Evolutionary conservation across 2,797 vertebrate genomes (phyloP), one percentile per base, ranked within the genome.

Genomic region (Rhincodon typus): DNA sequence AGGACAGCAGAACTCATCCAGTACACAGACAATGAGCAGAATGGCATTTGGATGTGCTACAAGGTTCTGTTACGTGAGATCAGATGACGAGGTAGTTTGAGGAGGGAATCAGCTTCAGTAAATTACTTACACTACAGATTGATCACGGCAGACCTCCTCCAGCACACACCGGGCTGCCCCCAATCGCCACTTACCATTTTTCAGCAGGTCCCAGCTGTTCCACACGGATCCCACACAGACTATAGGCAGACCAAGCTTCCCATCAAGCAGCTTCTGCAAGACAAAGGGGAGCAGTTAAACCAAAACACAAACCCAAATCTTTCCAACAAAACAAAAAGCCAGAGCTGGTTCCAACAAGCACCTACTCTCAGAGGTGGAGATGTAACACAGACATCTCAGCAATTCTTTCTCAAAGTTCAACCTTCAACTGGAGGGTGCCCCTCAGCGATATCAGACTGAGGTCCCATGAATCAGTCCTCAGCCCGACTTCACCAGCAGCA

Each of bases 181-280:
- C 12, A 27, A 5, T 57, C 15, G 2, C 19, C 38, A 93, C 97
- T 97, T 96, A 99, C 99, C 98, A 74, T 97, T 96, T 96, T 97
- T 98, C 96, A 99, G 96, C 17, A 98, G 97, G 25, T 98, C 97
- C 99, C 99, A 99, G 98, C 99, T 99, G 77, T 97, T 98, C 99
- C 99, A 99, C 96, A 99, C 99, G 0, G 98, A 98, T 84, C 99
- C 99, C 96, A 98, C 99, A 21, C 98, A 99, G 84, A 99, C 96
- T 95, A 99, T 97, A 62, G 98, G 98, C 77, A 99, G 97, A 4
- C 99, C 98, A 17, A 97, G 96, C 13, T 98, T 97, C 0, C 98
- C 97, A 0, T 95, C 96, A 96, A 99, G 97, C 8, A 99, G 97
- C 91, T 97, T 97, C 99, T 99, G 96, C 0, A 67, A 42, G 46